Percentiles rank a stretch among this genome's conserved stretches.
Conservation (phyloP, 2,888 invertebrate species). For the Liposcelis brunnea region DNA sequence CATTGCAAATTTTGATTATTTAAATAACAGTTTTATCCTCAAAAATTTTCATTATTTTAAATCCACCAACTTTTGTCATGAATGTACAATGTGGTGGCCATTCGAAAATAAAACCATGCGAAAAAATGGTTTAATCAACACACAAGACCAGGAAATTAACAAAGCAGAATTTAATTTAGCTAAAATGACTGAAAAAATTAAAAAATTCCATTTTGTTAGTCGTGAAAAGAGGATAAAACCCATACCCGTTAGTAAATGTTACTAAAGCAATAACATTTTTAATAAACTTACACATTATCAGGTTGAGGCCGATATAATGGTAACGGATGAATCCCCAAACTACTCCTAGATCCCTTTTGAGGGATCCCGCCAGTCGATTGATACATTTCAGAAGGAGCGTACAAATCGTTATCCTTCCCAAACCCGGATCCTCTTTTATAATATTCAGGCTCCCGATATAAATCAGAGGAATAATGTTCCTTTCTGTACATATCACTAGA, state of each 20-base stretch:
- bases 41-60: too few relatives aligned
- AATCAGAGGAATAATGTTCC: background rate
- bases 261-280: background rate
- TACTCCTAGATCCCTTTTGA: background rate
- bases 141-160: background rate
- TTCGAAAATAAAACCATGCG: background rate
- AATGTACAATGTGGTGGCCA: too few relatives aligned
- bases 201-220: background rate
- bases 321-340: background rate
- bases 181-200: background rate
- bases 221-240: background rate
- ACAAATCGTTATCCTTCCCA: background rate
- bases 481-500: background rate
- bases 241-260: too few relatives aligned
- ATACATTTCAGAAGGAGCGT: background rate
- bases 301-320: slow-evolving; percentile 20
- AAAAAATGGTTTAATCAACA: background rate
- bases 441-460: background rate
- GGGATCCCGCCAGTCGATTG: background rate
- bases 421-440: background rate
- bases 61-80: too few relatives aligned
- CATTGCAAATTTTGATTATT: too few relatives aligned
- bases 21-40: too few relatives aligned
- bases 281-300: slow-evolving; percentile 23
- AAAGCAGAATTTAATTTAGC: too few relatives aligned